phyloP scores from a whole-genome alignment of 23 tunicate species.

The Aplidium turbinatum region DNA sequence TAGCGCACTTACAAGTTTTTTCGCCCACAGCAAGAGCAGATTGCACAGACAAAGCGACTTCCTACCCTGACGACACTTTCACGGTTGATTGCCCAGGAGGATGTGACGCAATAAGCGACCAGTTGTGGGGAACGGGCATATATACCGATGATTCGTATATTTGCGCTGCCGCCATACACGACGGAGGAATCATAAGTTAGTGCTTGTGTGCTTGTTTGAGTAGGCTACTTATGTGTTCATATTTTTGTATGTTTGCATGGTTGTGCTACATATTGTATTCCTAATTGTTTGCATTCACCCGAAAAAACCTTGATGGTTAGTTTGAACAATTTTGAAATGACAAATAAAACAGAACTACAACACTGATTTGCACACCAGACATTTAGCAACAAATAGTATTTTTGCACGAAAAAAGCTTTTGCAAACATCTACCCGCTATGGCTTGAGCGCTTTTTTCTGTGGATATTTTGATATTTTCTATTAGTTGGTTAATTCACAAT shows the following conservation, averaged over 20 bases:
- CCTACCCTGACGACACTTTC: conserved; percentile 31
- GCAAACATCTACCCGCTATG: too few relatives aligned
- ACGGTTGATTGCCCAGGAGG: conserved; percentile 71
- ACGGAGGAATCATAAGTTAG: conserved; percentile 68
- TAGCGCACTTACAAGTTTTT: too few relatives aligned
- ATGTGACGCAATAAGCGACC: conserved; percentile 45
- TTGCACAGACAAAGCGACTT: conserved; percentile 53
- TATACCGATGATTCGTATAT: conserved; percentile 77
- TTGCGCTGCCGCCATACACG: conserved; percentile 93
- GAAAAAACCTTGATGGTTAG: too few relatives aligned
- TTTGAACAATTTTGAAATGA: too few relatives aligned
- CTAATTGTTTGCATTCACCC: too few relatives aligned
- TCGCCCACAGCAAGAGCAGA: conserved; percentile 53
- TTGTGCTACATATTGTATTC: background rate
- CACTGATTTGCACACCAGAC: too few relatives aligned
- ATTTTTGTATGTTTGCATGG: background rate
- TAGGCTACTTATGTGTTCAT: background rate
- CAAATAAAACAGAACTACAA: too few relatives aligned
- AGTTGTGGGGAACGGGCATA: conserved; percentile 69
- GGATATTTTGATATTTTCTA: too few relatives aligned
- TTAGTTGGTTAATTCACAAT: background rate
- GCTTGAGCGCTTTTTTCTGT: too few relatives aligned
- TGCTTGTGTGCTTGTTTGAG: background rate
- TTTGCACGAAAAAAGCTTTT: too few relatives aligned
- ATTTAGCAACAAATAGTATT: too few relatives aligned